Base-by-base conservation (phyloP, 2,888 invertebrate genomes). In the Pycnomerus fuliginosus region DNA sequence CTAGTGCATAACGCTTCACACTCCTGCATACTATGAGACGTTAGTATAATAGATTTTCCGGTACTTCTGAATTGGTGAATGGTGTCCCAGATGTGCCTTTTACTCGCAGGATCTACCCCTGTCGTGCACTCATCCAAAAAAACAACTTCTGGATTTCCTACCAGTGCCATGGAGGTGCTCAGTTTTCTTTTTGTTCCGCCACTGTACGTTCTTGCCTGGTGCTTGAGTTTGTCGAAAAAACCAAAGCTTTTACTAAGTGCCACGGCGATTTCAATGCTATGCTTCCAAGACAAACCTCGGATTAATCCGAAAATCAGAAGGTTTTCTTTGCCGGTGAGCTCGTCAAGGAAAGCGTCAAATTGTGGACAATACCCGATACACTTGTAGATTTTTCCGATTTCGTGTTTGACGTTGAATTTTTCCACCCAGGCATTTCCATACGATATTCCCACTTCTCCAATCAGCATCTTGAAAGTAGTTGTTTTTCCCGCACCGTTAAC, bases 401-500 rank as follows among this genome's bases (percentile, higher is more conserved):
- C 64, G 1, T 51, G 70, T 41, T 73, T 53, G 2, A 61, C 38
- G 20, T 48, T 58, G 8, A 50, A 36, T 5, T 58, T 56, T 10
- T 52, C 41, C 7, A 88, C 76, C 65, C 73, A 84, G 0, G 83
- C 85, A 27, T 81, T 76, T 0, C 88, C 88, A 34, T 74, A 75
- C 0, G 82, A 79, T 3, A 86, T 78, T 1, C 71, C 67, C 61
- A 84, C 84, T 61, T 89, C 90, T 0, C 90, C 90, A 34, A 90
- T 90, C 56, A 91, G 70, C 84, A 90, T 88, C 71, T 87, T 87
- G 66, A 93, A 93, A 0, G n/a, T n/a, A n/a, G n/a, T n/a, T n/a
- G n/a, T n/a, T n/a, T n/a, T n/a, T n/a, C n/a, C n/a, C n/a, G n/a
- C 89, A n/a, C 90, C 90, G 65, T 90, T 89, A 0, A 88, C 82